A percentile compares a stretch with the other conserved stretches of the same genome.
Evolutionary conservation across 2,797 vertebrate species (phyloP).

Genomic region (Apogon talboti): DNA sequence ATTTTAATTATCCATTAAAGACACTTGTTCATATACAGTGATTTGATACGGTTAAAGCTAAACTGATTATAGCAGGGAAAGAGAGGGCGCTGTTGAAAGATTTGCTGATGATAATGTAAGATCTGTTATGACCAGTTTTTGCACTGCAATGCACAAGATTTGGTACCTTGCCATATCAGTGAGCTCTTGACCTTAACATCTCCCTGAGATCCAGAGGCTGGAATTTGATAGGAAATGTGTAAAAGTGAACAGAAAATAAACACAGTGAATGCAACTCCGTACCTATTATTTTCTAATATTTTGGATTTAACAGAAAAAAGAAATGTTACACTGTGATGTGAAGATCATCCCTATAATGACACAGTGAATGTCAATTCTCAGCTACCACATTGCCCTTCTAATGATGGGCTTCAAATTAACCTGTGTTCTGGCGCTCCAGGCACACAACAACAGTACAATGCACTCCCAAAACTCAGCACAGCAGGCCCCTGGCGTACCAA

Average conservation of each 20-base stretch:
- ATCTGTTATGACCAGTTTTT: neutral
- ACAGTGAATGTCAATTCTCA: constrained; percentile 49
- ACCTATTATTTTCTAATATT: too few species aligned
- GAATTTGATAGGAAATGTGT: constrained; percentile 3
- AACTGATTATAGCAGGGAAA: constrained; percentile 47
- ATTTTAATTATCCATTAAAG: constrained; percentile 44
- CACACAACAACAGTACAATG: constrained; percentile 49
- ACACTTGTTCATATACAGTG: constrained; percentile 27
- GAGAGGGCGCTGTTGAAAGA: neutral
- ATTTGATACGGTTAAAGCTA: constrained; percentile 53
- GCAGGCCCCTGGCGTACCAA: constrained; percentile 39
- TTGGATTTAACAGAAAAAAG: neutral
- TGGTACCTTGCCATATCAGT: neutral
- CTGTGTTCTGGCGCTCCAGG: constrained; percentile 44
- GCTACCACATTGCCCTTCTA: constrained; percentile 53
- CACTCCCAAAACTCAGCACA: constrained; percentile 62
- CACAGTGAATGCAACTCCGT: neutral
- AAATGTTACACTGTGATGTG: neutral
- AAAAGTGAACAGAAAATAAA: neutral
- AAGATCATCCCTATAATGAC: constrained; percentile 25
- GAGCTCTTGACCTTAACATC: neutral
- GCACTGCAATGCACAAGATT: neutral
- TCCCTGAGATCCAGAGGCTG: neutral
- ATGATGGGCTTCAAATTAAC: constrained; percentile 68
- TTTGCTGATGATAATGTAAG: neutral